Percentiles rank a stretch among this genome's conserved stretches.
phyloP scores from a whole-genome alignment of 35 echinoderm and acorn worm genomes.

The Apostichopus japonicus region DNA sequence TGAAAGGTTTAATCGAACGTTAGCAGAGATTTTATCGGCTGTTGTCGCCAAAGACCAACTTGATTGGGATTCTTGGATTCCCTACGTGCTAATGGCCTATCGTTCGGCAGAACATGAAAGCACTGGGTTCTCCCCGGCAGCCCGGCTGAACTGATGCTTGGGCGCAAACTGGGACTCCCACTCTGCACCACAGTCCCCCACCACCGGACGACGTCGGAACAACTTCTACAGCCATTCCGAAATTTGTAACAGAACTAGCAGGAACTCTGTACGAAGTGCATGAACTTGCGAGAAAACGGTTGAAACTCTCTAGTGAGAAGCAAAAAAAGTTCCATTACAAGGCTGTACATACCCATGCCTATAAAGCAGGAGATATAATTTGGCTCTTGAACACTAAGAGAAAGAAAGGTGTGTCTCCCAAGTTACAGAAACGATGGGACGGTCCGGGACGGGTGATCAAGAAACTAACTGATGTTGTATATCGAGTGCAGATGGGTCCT shows the following conservation, averaged over 20 bases:
- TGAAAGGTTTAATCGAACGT: slow-evolving; percentile 30
- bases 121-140: not conserved
- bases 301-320: too few species aligned
- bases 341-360: too few species aligned
- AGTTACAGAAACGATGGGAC: too few species aligned
- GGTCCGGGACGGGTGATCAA: too few species aligned
- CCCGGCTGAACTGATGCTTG: not conserved
- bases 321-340: too few species aligned
- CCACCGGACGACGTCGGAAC: not conserved
- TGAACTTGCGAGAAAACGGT: not conserved
- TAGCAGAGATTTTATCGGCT: slow-evolving; percentile 44
- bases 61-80: slow-evolving; percentile 63
- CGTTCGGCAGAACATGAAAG: slow-evolving; percentile 15
- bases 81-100: slow-evolving; percentile 24
- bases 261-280: slow-evolving; percentile 27
- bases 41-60: slow-evolving; percentile 45
- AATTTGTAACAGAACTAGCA: not conserved
- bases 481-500: too few species aligned
- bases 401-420: too few species aligned
- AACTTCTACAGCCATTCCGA: not conserved
- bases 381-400: too few species aligned
- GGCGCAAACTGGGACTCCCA: not conserved
- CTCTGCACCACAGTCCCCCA: not conserved
- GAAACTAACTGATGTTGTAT: too few species aligned
- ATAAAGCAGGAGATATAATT: too few species aligned